Evolutionary conservation across 2,888 invertebrate species (phyloP), one percentile per base, ranked within the genome.

Genomic region (Leptinotarsa rubiginosa): DNA sequence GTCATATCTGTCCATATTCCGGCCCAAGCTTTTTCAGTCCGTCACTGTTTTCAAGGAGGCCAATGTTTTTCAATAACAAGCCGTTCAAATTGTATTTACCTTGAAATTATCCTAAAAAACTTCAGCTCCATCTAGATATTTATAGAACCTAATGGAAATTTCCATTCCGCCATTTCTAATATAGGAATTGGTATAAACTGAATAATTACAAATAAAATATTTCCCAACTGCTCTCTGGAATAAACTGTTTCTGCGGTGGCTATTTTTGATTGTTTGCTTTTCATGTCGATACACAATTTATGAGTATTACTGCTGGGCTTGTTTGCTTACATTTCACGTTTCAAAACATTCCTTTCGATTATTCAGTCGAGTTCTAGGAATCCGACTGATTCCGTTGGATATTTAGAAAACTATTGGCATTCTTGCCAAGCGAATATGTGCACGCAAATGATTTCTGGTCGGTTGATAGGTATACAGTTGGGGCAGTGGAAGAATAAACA

Each of bases 301-400:
- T 12, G 31, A 62, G 25, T 41, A 62, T 62, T 62, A 62, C 41
- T 62, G 62, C 62, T 25, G 16, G 62, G 16, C 31, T 62, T 62
- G 31, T 62, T 62, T 62, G 62, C 62, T 62, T 62, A 62, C 41
- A 62, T 62, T 62, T 62, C 62, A 62, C 62, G 62, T 62, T 41
- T 41, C 62, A 25, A 62, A 56, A 62, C 62, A 62, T 62, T 62
- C 62, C 62, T 41, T 31, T n/a, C 10, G n/a, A 62, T 62, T 62
- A 62, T 62, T 62, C 16, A 62, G 13, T 62, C 41, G n/a, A n/a
- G 31, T 62, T 62, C 62, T 31, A 31, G 41, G 41, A 62, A 41
- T 62, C 15, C 62, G 62, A 5, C n/a, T 62, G 7, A 41, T 31
- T 62, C 13, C 31, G n/a, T 62, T 31, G 31, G 41, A 62, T 62